Evolutionary conservation across 2,888 invertebrate genomes (phyloP).

Genomic region (Dicranocentrus wangi): DNA sequence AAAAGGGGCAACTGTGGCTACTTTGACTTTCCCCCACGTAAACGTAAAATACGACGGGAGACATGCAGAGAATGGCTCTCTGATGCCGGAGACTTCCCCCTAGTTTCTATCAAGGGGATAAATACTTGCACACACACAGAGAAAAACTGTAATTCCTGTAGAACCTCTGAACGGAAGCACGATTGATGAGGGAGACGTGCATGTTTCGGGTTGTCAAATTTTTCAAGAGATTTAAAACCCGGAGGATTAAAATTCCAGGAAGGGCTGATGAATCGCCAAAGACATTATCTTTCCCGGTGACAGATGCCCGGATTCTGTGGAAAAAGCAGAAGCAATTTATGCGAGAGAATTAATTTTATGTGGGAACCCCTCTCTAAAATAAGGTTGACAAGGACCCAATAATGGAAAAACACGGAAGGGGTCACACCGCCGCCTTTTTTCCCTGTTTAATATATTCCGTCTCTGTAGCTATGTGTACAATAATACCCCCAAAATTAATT

Average conservation of each 20-base stretch:
- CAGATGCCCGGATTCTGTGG: constrained; percentile 22
- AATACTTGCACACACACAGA: constrained; percentile 10
- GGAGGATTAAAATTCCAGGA: constrained; percentile 52
- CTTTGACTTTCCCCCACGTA: constrained; percentile 36
- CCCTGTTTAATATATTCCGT: background rate
- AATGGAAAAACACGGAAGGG: constrained; percentile 46
- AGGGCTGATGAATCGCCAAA: constrained; percentile 59
- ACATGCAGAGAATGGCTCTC: constrained; percentile 4
- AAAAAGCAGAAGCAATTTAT: constrained; percentile 47
- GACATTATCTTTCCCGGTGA: constrained; percentile 57
- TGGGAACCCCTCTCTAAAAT: constrained; percentile 15
- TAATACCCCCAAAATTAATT: constrained; percentile 63
- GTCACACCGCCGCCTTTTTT: constrained; percentile 34
- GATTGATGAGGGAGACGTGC: constrained; percentile 38
- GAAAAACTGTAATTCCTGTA: too few species aligned
- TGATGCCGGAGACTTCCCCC: background rate
- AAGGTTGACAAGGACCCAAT: constrained; percentile 42
- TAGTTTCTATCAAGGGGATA: constrained; percentile 53
- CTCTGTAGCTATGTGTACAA: too few species aligned
- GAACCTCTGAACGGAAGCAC: background rate
- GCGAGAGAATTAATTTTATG: constrained; percentile 58
- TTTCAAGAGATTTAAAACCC: constrained; percentile 61
- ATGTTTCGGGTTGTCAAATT: constrained; percentile 43
- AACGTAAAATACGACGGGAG: constrained; percentile 41
- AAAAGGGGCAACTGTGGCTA: constrained; percentile 12